A percentile compares a stretch with the other conserved stretches of the same genome.
phyloP scores from a whole-genome alignment of 2,888 invertebrate genomes.

The Merodon equestris region DNA sequence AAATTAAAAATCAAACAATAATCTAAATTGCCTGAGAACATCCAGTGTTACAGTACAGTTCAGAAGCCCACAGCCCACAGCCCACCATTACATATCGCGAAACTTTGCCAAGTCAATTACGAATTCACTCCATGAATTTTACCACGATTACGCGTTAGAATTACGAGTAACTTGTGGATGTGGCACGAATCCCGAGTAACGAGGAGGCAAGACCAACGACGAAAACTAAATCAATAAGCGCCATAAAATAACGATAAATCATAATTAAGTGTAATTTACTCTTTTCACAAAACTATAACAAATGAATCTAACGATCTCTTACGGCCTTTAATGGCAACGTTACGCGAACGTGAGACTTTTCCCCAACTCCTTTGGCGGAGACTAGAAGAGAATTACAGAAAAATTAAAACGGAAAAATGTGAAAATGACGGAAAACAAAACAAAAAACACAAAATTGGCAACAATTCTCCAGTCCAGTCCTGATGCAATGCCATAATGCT shows the following conservation, averaged over 20 bases:
- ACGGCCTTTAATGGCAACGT: slow-evolving; percentile 62
- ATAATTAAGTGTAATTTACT: slow-evolving; percentile 67
- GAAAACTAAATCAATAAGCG: slow-evolving; percentile 57
- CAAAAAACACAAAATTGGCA: slow-evolving; percentile 40
- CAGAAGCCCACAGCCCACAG: background rate
- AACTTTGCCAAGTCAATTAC: slow-evolving; percentile 55
- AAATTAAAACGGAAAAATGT: no score
- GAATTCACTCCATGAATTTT: slow-evolving; percentile 60
- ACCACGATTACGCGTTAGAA: slow-evolving; percentile 48
- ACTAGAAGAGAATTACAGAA: background rate
- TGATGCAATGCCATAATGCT: no score
- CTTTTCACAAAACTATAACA: slow-evolving; percentile 65
- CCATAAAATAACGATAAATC: slow-evolving; percentile 65
- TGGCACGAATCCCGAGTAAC: slow-evolving; percentile 21
- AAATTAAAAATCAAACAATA: slow-evolving; percentile 56
- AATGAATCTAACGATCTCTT: slow-evolving; percentile 63
- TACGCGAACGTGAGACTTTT: slow-evolving; percentile 66
- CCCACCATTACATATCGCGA: no score
- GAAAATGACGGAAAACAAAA: no score
- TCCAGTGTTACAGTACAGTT: background rate
- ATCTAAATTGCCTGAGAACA: slow-evolving; percentile 50
- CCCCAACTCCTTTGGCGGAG: slow-evolving; percentile 13
- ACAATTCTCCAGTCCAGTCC: slow-evolving; percentile 20
- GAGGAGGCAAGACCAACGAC: slow-evolving; percentile 5
- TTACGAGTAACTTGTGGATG: slow-evolving; percentile 9